These are phyloP conservation scores for Bembecia ichneumoniformis DNA, from an alignment of 2,888 invertebrate species.

Conservation along the genomic window DNA sequence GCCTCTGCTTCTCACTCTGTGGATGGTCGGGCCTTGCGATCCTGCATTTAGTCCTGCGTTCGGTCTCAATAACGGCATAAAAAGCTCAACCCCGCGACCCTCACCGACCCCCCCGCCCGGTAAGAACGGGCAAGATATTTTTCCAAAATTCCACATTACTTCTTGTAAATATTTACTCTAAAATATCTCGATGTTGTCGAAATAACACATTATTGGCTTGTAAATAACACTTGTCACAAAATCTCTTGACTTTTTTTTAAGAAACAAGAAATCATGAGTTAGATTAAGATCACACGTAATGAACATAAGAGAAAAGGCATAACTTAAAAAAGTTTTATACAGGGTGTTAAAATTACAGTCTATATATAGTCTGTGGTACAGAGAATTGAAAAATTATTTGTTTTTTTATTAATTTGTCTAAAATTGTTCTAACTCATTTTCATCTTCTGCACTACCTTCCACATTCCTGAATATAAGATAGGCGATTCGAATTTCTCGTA, in stretches of 20 bases:
- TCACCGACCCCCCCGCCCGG: constrained; percentile 29
- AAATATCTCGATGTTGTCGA: not conserved
- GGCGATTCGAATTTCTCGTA: too few species aligned
- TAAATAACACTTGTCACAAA: not conserved
- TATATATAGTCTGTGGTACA: too few species aligned
- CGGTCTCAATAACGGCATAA: constrained; percentile 25
- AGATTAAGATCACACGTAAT: too few species aligned
- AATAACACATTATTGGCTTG: not conserved
- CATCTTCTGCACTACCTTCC: too few species aligned
- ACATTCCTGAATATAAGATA: too few species aligned
- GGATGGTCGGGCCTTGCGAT: constrained; percentile 19
- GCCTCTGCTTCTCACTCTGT: constrained; percentile 13
- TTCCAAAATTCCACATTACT: not conserved
- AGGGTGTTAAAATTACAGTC: too few species aligned
- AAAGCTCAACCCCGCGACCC: constrained; percentile 21
- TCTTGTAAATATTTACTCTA: not conserved
- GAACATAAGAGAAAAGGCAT: too few species aligned
- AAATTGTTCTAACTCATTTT: too few species aligned
- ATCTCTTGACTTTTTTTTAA: not conserved
- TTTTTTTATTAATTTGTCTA: too few species aligned
- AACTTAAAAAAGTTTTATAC: too few species aligned
- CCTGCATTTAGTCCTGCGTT: constrained; percentile 34
- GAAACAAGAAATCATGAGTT: too few species aligned
- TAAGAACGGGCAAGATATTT: constrained; percentile 19
- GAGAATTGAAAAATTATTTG: too few species aligned